Evolutionary conservation across 2,888 invertebrate species (phyloP), one percentile per base, ranked within the genome.

Genomic region (Caenorhabditis afra): DNA sequence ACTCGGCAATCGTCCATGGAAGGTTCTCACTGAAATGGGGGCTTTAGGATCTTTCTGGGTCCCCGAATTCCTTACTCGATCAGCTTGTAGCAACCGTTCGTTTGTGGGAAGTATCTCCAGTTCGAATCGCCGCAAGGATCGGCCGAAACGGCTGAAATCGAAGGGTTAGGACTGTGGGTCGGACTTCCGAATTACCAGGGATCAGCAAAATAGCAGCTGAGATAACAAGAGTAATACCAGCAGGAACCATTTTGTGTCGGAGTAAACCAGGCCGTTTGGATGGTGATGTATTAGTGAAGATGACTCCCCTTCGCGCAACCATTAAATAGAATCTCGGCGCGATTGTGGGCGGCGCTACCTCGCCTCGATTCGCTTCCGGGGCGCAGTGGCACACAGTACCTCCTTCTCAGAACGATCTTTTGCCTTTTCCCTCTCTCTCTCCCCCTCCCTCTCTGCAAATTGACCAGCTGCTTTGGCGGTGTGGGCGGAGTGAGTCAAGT

Each of bases 1-100:
- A 87, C 67, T 87, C 87, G 39, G 86, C 85, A 16, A 87, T 83
- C 44, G 86, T 86, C 88, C 88, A 88, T 59, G 85, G 84, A 37
- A 85, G 79, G 44, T 83, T 76, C 47, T 82, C 84, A 52, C 78
- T 68, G 70, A 79, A 86, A 71, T 16, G 29, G 16, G 11, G 11
- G 55, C 50, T 18, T 44, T 66, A 73, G 50, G n/a, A 14, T 23
- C 7, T n/a, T 3, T 41, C 14, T 11, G 10, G 11, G 44, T 39
- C 10, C 11, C 14, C 8, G 8, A 44, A 20, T 11, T 37, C n/a
- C 76, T 57, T 77, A 81, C 73, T 80, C 64, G 78, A 85, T 83
- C 11, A 87, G 83, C 47, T 86, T 86, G 76, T 88, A 88, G 73
- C 88, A 88, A 44, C 85, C 83, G 53, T 84, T 81, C 20, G 84